Evolutionary conservation across 2,888 invertebrate genomes (phyloP), one percentile per base, ranked within the genome.

Genomic region (Liodrosophila aerea): DNA sequence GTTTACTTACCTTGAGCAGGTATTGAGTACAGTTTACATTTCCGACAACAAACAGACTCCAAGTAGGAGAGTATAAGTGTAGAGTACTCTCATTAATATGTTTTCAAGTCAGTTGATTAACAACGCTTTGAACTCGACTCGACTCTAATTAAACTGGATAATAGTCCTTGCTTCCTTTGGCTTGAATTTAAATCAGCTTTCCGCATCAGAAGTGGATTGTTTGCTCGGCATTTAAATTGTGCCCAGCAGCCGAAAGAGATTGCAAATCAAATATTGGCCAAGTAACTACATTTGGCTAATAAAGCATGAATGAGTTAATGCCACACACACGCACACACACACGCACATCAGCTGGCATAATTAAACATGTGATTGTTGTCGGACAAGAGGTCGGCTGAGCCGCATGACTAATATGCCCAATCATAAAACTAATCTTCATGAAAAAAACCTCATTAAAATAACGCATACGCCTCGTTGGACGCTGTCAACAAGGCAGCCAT

Each of bases 391-490:
- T 12, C 7, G 30, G 22, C 22, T 4, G 9, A 33, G 39, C 37
- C 27, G 27, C 53, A 39, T 66, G 68, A 84, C 60, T 81, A 85
- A 77, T 82, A 64, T 77, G 72, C 57, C 53, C 58, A 82, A 85
- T 85, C 85, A 82, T 85, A 78, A 78, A 78, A 78, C 80, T 80
- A 85, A 85, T 85, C 83, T 80, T 52, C 61, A 69, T 65, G 76
- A 74, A 76, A 76, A 73, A 83, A n/a, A 63, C 54, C 81, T 80
- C 85, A 80, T 82, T 80, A 78, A 85, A 82, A 78, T 78, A 62
- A 70, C 56, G 61, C 83, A 80, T 78, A 64, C 78, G 77, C 73
- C 64, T 61, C 52, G 77, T 81, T 76, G 77, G 49, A 11, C 47
- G 49, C 60, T 75, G 76, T 75, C 74, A 72, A 73, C 74, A 73